Conservation (phyloP, 2,113 vertebrate genomes). For the Rhegmatorhina hoffmannsi region DNA sequence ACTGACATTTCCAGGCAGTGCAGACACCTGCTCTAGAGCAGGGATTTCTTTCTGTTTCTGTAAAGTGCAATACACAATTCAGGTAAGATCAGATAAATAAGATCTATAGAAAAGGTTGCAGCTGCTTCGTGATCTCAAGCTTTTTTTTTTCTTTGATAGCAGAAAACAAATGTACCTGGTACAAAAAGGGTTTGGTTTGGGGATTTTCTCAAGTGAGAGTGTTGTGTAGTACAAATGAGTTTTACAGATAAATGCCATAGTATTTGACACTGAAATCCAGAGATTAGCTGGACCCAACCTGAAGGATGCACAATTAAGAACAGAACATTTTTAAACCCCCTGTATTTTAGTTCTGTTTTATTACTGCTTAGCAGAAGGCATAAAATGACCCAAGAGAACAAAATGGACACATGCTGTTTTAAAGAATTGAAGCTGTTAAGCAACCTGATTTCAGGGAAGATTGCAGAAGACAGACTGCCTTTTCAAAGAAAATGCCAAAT, state of each 20-base stretch:
- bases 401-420: background rate
- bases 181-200: background rate
- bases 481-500: background rate
- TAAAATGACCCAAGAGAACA: background rate
- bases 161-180: background rate
- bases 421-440: slow-evolving; percentile 9
- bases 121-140: background rate
- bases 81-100: background rate
- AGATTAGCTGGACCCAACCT: background rate
- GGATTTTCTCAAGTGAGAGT: background rate
- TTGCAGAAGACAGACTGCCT: background rate
- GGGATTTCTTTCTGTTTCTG: background rate
- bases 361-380: background rate
- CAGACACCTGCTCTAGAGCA: background rate
- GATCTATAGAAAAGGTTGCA: background rate
- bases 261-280: background rate
- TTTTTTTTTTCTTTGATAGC: background rate
- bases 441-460: background rate
- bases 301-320: background rate
- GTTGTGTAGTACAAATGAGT: background rate
- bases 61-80: background rate
- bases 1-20: background rate
- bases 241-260: background rate
- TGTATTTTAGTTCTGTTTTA: background rate
- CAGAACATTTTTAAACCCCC: background rate